Conservation (phyloP, 2,113 vertebrate genomes). For the Fregata magnificens region DNA sequence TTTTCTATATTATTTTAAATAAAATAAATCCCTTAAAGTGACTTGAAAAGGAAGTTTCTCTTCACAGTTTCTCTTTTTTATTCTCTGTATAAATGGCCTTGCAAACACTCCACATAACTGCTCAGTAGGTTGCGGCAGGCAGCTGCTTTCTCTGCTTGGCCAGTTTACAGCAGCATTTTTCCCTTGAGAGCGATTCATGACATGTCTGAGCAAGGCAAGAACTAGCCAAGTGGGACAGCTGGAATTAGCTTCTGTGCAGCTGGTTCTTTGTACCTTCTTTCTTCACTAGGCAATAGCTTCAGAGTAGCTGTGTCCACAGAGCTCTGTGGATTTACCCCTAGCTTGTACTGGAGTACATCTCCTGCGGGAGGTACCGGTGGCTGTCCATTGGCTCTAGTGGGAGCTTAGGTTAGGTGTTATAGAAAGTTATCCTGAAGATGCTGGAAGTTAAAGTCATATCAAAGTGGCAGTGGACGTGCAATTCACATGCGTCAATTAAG, state of each 20-base stretch:
- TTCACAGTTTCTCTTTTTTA: neutral
- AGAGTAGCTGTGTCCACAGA: neutral
- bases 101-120: neutral
- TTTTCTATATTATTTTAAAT: neutral
- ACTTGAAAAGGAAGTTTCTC: neutral
- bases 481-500: neutral
- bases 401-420: neutral
- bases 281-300: neutral
- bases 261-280: neutral
- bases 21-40: neutral
- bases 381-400: neutral
- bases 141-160: neutral
- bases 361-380: accelerated
- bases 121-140: neutral
- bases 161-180: neutral
- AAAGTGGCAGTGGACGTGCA: neutral
- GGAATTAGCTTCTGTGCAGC: neutral
- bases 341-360: neutral
- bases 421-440: neutral
- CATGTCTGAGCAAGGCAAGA: neutral
- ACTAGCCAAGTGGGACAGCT: neutral
- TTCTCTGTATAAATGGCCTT: neutral
- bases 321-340: accelerated
- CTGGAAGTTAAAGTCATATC: neutral
- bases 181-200: neutral